Conservation (phyloP, 1,140 invertebrate genomes). For the Drosophila funebris region DNA sequence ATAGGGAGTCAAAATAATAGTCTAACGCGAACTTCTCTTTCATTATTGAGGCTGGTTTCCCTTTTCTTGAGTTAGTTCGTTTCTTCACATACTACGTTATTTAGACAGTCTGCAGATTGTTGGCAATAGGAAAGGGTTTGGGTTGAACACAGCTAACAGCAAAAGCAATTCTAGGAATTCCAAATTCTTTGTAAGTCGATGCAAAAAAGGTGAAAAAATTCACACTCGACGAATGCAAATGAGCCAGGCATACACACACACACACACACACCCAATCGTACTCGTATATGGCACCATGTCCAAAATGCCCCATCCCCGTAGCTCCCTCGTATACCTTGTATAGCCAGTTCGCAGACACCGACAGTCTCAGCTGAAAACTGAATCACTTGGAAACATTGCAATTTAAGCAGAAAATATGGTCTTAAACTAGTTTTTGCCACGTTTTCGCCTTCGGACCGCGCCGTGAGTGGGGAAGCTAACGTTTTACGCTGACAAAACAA, state of each 20-base stretch:
- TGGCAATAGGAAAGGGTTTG: slow-evolving; percentile 8
- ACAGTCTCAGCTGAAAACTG: slow-evolving; percentile 46
- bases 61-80: too few relatives aligned
- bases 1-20: not conserved
- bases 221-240: slow-evolving; percentile 69
- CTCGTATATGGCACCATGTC: not conserved
- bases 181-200: slow-evolving; percentile 54
- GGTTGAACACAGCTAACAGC: slow-evolving; percentile 21
- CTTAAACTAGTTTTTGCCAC: slow-evolving; percentile 79
- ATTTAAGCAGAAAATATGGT: slow-evolving; percentile 79
- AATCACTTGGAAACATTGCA: slow-evolving; percentile 77
- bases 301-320: not conserved
- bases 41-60: too few relatives aligned
- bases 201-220: slow-evolving; percentile 71
- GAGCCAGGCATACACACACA: slow-evolving; percentile 16
- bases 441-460: slow-evolving; percentile 39
- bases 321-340: not conserved
- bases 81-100: too few relatives aligned
- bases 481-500: slow-evolving; percentile 20
- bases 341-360: not conserved
- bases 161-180: slow-evolving; percentile 71
- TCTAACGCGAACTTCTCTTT: too few relatives aligned
- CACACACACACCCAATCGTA: not conserved
- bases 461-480: slow-evolving; percentile 19
- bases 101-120: not conserved